Conservation (phyloP, 2,113 vertebrate species). For the Brienomyrus brachyistius region DNA sequence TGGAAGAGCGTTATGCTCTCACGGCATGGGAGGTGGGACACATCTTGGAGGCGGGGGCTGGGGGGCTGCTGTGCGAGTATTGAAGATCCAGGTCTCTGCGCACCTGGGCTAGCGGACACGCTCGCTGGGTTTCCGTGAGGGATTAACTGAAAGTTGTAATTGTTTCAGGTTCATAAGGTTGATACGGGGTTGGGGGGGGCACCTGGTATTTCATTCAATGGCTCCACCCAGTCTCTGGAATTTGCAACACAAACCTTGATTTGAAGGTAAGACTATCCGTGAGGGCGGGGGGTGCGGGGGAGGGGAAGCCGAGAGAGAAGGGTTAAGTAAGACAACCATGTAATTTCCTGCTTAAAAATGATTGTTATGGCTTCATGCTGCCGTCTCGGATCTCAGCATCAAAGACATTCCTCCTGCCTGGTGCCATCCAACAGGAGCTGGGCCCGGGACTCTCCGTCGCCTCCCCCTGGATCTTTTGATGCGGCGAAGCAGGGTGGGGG, state of each 20-base stretch:
- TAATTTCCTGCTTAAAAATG: slow-evolving; percentile 18
- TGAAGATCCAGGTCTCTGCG: neutral
- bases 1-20: neutral
- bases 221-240: neutral
- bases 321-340: neutral
- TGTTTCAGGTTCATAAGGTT: neutral
- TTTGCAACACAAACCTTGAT: neutral
- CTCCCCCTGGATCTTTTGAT: slow-evolving; percentile 36
- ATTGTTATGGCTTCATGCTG: slow-evolving; percentile 47
- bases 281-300: neutral
- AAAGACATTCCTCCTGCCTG: slow-evolving; percentile 40
- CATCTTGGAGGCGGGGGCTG: neutral
- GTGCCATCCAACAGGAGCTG: slow-evolving; percentile 41
- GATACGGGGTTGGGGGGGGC: neutral
- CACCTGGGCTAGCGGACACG: neutral
- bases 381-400: slow-evolving; percentile 56
- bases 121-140: neutral
- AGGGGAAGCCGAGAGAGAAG: neutral
- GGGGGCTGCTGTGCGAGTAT: neutral
- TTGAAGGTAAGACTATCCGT: neutral
- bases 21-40: too few species aligned
- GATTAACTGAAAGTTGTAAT: neutral
- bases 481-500: neutral
- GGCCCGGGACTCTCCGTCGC: slow-evolving; percentile 39
- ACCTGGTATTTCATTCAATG: slow-evolving; percentile 17